Conservation (phyloP, 2,888 invertebrate species). For the Drosophila stalkeri region DNA sequence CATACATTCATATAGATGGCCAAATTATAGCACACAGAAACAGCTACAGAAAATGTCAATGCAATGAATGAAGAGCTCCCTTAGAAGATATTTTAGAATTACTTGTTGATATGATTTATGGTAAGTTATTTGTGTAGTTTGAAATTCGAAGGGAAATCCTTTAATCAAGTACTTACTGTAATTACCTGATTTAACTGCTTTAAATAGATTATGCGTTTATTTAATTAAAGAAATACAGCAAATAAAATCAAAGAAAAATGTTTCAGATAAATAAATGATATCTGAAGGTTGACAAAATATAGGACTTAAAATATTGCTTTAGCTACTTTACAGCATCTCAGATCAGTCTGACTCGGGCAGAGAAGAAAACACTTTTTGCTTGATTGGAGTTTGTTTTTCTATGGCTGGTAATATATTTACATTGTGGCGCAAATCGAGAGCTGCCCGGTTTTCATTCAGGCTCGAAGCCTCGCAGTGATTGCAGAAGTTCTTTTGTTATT, state of each 20-base stretch:
- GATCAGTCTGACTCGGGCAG: not conserved
- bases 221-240: no score
- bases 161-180: not conserved
- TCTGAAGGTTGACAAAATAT: not conserved
- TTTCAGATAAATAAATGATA: no score
- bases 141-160: not conserved
- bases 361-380: not conserved
- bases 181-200: not conserved
- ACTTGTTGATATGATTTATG: not conserved
- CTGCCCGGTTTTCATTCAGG: conserved; percentile 2
- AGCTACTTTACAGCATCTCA: not conserved
- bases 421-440: conserved; percentile 6
- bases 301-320: not conserved
- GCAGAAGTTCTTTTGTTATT: conserved; percentile 50
- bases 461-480: conserved; percentile 3
- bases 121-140: not conserved
- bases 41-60: conserved; percentile 2
- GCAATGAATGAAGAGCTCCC: not conserved
- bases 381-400: conserved; percentile 8
- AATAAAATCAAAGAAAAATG: no score
- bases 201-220: not conserved
- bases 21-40: conserved; percentile 12
- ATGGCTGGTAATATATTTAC: conserved; percentile 8
- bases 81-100: no score
- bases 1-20: conserved; percentile 16